Evolutionary conservation across 2,888 invertebrate species (phyloP), one percentile per base, ranked within the genome.

Genomic region (Onthophagus sagittarius): DNA sequence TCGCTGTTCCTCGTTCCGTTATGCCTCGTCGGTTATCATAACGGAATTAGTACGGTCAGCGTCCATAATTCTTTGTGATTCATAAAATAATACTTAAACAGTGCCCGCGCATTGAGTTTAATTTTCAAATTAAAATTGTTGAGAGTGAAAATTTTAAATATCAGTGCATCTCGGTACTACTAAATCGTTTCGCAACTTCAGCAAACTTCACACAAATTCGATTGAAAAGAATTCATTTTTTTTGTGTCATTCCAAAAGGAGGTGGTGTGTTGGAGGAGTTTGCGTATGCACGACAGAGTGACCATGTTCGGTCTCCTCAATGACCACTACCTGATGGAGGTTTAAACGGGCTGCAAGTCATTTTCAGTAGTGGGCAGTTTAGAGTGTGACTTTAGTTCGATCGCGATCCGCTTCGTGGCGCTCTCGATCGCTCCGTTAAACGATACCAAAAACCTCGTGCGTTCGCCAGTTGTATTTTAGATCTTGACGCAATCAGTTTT

Each of bases 271-370:
- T 13, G 32, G 62, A 72, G 69, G 69, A 23, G 13, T 71, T 23
- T 23, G 23, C 23, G 39, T 39, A 69, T 39, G 23, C 64, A 15
- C 13, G 74, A 69, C 70, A 39, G 67, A 77, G 80, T 83, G 76
- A 77, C 83, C 83, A 81, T 83, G 79, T 83, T 83, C 79, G 81
- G 83, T 75, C 75, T 79, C 78, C 77, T 81, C 82, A 81, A 82
- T 82, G 82, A 82, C 81, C 80, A 72, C 63, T 71, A 62, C 62
- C 23, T 23, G 23, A 67, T 63, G n/a, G 64, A 53, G 39, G 15
- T 63, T 15, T 63, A 63, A 23, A 23, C 67, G 15, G 67, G 32
- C 31, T 67, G 67, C 67, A 32, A 67, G 67, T 67, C 67, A 14
- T 15, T 14, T 63, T 15, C 67, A 67, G 67, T 15, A 31, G 67